A percentile compares a stretch with the other conserved stretches of the same genome.
Evolutionary conservation across 2,113 vertebrate species (phyloP).

Genomic region (Crotalus helleri): DNA sequence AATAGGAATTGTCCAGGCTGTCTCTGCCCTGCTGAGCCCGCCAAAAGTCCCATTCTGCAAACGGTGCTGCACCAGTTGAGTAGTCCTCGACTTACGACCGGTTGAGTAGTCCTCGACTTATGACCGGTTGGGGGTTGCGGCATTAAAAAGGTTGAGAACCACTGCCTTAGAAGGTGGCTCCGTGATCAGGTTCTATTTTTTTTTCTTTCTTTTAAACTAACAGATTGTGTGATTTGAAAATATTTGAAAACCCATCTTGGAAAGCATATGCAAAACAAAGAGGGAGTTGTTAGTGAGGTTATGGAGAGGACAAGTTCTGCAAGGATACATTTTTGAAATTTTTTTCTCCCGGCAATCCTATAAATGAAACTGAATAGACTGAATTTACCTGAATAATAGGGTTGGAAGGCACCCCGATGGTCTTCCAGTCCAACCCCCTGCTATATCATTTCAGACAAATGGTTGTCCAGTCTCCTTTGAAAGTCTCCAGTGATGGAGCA

Average conservation of each 20-base stretch:
- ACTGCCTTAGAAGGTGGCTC: not conserved
- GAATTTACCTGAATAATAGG: not conserved
- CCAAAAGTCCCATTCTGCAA: too few relatives aligned
- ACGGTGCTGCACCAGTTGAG: too few relatives aligned
- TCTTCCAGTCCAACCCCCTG: not conserved
- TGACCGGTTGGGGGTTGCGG: too few relatives aligned
- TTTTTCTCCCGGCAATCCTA: not conserved
- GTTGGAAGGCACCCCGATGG: not conserved
- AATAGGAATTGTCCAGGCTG: too few relatives aligned
- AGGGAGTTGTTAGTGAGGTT: not conserved
- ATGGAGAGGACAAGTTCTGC: not conserved
- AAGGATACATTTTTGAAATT: not conserved
- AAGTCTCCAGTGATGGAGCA: not conserved
- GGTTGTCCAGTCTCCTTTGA: not conserved
- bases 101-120: too few relatives aligned
- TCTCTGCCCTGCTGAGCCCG: too few relatives aligned
- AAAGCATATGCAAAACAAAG: not conserved
- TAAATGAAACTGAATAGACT: not conserved
- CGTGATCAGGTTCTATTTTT: not conserved
- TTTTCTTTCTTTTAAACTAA: not conserved
- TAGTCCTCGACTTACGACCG: too few relatives aligned
- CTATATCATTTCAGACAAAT: not conserved
- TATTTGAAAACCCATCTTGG: not conserved
- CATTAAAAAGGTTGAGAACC: too few relatives aligned
- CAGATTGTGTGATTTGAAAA: not conserved